phyloP scores from a whole-genome alignment of 2,888 invertebrate species.

The Camptogramma bilineatum region DNA sequence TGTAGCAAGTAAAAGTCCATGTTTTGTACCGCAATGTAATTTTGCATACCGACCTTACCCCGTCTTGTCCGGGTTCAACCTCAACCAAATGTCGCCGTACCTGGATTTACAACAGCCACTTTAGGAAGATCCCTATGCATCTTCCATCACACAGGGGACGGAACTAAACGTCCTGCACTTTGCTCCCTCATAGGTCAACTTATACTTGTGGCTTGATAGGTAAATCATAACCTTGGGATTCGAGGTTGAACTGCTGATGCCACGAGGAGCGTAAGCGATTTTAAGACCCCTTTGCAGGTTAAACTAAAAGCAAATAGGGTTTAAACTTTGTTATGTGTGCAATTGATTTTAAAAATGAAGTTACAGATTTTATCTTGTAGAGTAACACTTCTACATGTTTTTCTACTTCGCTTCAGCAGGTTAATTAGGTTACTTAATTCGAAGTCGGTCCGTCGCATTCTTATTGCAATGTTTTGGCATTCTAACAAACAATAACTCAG shows the following conservation, averaged over 20 bases:
- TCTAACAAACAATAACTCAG: too few relatives aligned
- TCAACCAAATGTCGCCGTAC: conserved; percentile 68
- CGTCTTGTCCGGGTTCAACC: conserved; percentile 53
- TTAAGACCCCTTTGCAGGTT: conserved; percentile 52
- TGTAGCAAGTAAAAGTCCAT: conserved; percentile 6
- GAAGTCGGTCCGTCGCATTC: too few relatives aligned
- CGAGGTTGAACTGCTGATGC: conserved; percentile 53
- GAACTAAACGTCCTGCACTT: conserved; percentile 16
- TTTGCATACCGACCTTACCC: conserved; percentile 38
- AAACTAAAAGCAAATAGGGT: conserved; percentile 43
- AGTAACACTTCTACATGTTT: too few relatives aligned
- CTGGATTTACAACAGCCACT: conserved; percentile 58
- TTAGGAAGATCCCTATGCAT: conserved; percentile 45
- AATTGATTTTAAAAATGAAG: conserved; percentile 15
- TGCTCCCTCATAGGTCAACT: conserved; percentile 33
- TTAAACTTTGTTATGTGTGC: conserved; percentile 41
- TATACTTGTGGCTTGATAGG: conserved; percentile 42
- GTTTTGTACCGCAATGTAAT: conserved; percentile 32
- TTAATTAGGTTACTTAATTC: too few relatives aligned
- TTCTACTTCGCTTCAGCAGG: too few relatives aligned
- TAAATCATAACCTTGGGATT: conserved; percentile 59
- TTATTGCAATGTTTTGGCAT: neutral
- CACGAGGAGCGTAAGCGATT: conserved; percentile 59
- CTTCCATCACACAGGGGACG: conserved; percentile 28
- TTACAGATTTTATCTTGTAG: neutral